Evolutionary conservation across 2,113 vertebrate genomes (phyloP).

Genomic region (Cyphomyrus discorhynchus): DNA sequence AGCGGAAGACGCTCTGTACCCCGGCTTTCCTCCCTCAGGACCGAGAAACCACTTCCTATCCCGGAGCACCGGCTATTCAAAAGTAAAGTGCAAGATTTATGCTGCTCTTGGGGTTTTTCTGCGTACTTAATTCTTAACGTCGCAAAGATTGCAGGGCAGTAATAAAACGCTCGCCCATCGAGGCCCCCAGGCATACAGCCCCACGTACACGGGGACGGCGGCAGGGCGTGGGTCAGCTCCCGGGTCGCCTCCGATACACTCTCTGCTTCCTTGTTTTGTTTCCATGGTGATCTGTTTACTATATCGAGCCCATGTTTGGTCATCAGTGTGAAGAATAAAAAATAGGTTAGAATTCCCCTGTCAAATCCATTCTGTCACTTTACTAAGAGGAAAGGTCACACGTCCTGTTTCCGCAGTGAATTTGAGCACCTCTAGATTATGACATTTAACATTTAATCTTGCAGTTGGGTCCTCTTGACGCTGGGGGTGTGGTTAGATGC

Average conservation of each 20-base stretch:
- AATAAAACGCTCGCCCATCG: not conserved
- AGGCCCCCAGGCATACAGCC: not conserved
- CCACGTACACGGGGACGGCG: not conserved
- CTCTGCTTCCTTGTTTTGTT: not conserved
- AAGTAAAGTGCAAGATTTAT: conserved; percentile 49
- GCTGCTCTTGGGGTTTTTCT: not conserved
- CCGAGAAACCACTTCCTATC: conserved; percentile 74
- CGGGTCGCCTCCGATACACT: not conserved
- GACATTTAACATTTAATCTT: not conserved
- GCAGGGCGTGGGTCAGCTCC: not conserved
- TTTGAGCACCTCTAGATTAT: not conserved
- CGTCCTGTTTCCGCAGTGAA: not conserved
- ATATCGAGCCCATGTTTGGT: not conserved
- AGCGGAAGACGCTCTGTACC: conserved; percentile 41
- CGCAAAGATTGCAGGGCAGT: not conserved
- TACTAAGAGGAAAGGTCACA: not conserved
- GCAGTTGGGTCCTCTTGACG: not conserved
- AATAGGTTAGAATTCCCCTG: not conserved
- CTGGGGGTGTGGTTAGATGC: not conserved
- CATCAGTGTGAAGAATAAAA: not conserved
- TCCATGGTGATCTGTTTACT: conserved; percentile 2
- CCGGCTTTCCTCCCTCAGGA: conserved; percentile 52
- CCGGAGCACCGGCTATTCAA: conserved; percentile 42
- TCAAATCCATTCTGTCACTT: not conserved
- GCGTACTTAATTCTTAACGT: not conserved